Evolutionary conservation across 2,888 invertebrate genomes (phyloP), one percentile per base, ranked within the genome.

Genomic region (Drosophila kanekoi): DNA sequence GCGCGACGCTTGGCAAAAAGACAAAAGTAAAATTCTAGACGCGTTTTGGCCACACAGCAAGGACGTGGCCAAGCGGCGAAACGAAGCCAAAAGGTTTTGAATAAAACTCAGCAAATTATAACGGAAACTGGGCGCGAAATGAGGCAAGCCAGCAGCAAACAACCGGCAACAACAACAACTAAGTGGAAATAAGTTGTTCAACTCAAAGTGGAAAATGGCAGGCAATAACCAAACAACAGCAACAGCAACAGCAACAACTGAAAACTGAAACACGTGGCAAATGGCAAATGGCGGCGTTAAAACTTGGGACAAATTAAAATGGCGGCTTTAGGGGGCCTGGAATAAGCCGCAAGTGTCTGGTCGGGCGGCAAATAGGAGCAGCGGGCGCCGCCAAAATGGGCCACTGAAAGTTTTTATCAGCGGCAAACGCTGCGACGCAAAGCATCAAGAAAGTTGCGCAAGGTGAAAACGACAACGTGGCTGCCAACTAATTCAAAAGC

Each of bases 51-150:
- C 63, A 43, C 1, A 32, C 13, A 10, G 47, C 14, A 28, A 28
- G 44, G 32, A 72, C 73, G 62, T 77, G 78, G 67, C 77, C 72
- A 61, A 56, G 16, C 48, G 64, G 61, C 75, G 48, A 58, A 77
- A 63, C 51, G 63, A 64, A 66, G 54, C 69, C 61, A 63, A 76
- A 76, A 72, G 77, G 85, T 85, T 83, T 87, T 83, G 84, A 83
- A 78, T 81, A 77, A 89, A 88, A 69, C 69, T 76, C 66, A 64
- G 73, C 66, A 81, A 87, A 87, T 88, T 88, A 88, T 77, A 83
- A 79, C 88, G 89, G 84, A 88, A 88, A 88, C 83, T 83, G 81
- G 79, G 77, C 89, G 77, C 75, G 75, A 79, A 88, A 79, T 86
- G 72, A 81, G 80, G 38, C 49, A 40, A 33, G 28, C 37, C 38